Conservation (phyloP, 2,113 vertebrate species). For the Fulica atra region DNA sequence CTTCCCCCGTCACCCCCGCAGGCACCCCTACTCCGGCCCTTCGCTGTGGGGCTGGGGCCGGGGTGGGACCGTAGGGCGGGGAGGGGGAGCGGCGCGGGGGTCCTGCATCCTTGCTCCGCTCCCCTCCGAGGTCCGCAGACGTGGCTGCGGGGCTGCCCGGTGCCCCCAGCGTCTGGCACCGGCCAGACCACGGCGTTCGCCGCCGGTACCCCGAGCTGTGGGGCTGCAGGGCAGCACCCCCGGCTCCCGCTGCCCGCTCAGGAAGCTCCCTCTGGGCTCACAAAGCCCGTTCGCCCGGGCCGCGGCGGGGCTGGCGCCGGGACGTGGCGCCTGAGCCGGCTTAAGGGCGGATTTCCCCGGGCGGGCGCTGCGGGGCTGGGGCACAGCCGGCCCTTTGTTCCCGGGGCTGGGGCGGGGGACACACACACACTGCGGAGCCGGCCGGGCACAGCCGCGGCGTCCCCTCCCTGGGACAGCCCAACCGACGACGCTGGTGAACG, state of each 20-base stretch:
- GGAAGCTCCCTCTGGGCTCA: background rate
- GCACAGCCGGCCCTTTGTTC: background rate
- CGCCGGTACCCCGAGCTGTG: accelerated
- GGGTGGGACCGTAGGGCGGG: no score
- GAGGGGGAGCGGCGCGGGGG: no score
- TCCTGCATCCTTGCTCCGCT: no score
- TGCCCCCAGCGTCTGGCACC: background rate
- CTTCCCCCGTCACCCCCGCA: no score
- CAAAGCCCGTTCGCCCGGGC: background rate
- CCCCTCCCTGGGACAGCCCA: background rate
- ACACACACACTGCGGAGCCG: no score
- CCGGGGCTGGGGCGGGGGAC: background rate
- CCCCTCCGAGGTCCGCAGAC: background rate
- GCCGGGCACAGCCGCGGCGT: background rate
- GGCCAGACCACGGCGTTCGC: background rate
- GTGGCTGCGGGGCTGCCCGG: background rate
- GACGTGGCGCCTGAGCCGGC: background rate
- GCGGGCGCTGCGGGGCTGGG: background rate
- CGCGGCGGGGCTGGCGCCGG: background rate
- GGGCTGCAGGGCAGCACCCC: background rate
- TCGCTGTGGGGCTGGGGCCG: background rate
- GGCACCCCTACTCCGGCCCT: no score
- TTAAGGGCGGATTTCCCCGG: background rate
- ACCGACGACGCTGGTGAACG: background rate
- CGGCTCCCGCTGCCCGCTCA: background rate